phyloP scores from a whole-genome alignment of 2,113 vertebrate species.

The Archilochus colubris region DNA sequence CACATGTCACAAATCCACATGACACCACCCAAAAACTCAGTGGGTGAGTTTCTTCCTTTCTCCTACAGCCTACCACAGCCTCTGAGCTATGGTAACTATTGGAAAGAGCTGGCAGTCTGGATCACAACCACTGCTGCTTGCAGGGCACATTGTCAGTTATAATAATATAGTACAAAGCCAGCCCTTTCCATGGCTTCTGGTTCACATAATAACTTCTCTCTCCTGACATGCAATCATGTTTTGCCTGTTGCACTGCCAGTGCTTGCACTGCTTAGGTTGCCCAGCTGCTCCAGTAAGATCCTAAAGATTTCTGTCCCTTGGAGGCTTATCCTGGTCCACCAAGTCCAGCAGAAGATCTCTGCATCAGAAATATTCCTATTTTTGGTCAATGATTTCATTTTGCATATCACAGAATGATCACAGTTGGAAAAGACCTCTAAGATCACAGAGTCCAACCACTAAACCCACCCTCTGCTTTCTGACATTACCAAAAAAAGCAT shows the following conservation, averaged over 20 bases:
- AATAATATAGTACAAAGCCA: not conserved
- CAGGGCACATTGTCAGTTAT: rapidly evolving
- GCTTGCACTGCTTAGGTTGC: not conserved
- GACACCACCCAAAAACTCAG: not conserved
- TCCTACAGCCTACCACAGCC: not conserved
- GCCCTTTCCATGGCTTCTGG: not conserved
- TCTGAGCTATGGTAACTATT: not conserved
- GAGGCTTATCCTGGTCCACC: not conserved
- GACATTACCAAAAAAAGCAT: not conserved
- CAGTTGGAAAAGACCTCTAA: no score
- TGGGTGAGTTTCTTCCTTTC: not conserved
- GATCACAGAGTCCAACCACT: no score
- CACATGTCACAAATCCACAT: not conserved
- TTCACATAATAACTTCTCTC: not conserved
- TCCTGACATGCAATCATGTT: not conserved
- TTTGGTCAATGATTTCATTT: not conserved
- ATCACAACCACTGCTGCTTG: not conserved
- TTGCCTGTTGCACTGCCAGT: not conserved
- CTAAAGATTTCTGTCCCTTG: not conserved
- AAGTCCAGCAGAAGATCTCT: not conserved
- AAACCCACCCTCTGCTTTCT: not conserved
- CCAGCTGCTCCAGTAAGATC: not conserved
- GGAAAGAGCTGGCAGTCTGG: not conserved
- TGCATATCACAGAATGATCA: not conserved
- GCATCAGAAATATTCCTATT: not conserved